These are phyloP conservation scores for Dermochelys coriacea DNA, from an alignment of 2,797 vertebrate genomes.

Conservation along the genomic window DNA sequence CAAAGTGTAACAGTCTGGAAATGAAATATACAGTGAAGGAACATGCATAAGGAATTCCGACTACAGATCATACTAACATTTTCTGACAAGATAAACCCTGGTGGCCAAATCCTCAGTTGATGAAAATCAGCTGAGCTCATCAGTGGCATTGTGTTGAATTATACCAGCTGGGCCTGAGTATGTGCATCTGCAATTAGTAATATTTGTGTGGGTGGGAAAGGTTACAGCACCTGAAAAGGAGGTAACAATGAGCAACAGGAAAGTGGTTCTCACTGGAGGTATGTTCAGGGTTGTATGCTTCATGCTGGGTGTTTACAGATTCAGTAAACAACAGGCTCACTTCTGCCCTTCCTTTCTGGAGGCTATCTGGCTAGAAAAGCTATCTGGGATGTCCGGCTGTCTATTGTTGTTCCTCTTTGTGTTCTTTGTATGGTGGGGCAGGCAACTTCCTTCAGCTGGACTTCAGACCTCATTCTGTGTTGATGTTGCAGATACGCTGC, in stretches of 20 bases:
- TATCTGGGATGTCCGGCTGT: slow-evolving; percentile 55
- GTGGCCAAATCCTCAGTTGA: rapidly evolving
- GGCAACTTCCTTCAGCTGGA: slow-evolving; percentile 11
- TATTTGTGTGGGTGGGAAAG: background rate
- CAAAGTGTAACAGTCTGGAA: background rate
- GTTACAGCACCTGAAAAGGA: background rate
- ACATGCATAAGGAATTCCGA: slow-evolving; percentile 45
- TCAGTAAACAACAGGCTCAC: slow-evolving; percentile 36
- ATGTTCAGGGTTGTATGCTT: background rate
- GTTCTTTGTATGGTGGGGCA: background rate
- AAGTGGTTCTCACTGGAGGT: slow-evolving; percentile 22
- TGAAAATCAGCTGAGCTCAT: background rate
- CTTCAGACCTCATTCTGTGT: background rate
- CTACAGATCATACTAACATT: background rate
- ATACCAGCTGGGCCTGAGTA: background rate
- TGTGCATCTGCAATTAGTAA: background rate
- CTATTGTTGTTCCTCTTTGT: slow-evolving; percentile 34
- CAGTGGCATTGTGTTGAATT: background rate
- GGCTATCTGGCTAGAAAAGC: background rate
- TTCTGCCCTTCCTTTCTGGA: slow-evolving; percentile 34
- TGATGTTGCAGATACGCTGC: slow-evolving; percentile 40
- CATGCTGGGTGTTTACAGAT: background rate
- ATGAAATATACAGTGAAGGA: slow-evolving; percentile 35
- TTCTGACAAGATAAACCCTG: slow-evolving; percentile 10
- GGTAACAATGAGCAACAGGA: background rate